These are phyloP conservation scores for Smittia aterrima DNA, from an alignment of 2,888 invertebrate genomes.

Conservation along the genomic window DNA sequence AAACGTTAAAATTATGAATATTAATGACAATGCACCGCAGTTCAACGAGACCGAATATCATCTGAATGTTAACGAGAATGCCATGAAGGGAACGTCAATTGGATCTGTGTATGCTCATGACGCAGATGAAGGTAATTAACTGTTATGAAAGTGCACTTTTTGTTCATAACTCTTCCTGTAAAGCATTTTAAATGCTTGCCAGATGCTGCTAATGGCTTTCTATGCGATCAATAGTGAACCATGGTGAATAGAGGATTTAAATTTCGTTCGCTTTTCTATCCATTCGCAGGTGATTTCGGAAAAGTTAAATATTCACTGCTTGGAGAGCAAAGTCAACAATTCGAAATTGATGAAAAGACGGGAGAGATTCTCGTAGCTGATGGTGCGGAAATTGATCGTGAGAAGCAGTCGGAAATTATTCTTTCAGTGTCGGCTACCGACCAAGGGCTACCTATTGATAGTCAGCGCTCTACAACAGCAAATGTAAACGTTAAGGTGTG, in stretches of 20 bases:
- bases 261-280: neutral
- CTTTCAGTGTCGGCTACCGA: constrained; percentile 80
- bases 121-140: constrained; percentile 67
- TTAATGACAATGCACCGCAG: constrained; percentile 83
- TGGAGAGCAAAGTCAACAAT: constrained; percentile 71
- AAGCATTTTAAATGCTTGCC: neutral
- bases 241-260: neutral
- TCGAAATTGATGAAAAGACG: constrained; percentile 66
- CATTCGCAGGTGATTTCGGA: constrained; percentile 64
- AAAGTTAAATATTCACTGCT: constrained; percentile 73
- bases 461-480: constrained; percentile 32
- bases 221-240: too few species aligned
- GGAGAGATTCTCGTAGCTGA: constrained; percentile 76
- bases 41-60: constrained; percentile 69
- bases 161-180: neutral
- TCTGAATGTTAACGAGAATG: constrained; percentile 72
- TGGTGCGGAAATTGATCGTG: constrained; percentile 74
- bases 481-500: constrained; percentile 71
- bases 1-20: constrained; percentile 72
- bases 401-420: constrained; percentile 66
- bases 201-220: constrained; percentile 27
- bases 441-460: constrained; percentile 56
- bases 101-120: constrained; percentile 74
- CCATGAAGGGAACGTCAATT: constrained; percentile 69
- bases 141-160: constrained; percentile 13